phyloP scores from a whole-genome alignment of 2,888 invertebrate genomes.

The Girardia tigrina region DNA sequence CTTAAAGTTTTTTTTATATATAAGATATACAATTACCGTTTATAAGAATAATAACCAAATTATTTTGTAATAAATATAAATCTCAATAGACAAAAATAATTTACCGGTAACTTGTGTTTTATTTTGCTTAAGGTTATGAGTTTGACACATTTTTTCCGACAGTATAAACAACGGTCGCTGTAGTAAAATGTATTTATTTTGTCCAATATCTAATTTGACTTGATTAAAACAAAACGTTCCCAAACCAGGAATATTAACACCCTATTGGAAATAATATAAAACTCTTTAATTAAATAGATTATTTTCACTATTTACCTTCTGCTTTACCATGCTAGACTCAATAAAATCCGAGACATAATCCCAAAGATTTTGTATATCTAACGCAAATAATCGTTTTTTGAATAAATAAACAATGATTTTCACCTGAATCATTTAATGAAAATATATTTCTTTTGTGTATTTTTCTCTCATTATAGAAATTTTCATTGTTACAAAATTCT shows the following conservation, averaged over 20 bases:
- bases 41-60: too few species aligned
- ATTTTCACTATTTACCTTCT: slow-evolving; percentile 42
- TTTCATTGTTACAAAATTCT: background rate
- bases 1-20: too few species aligned
- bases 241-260: slow-evolving; percentile 45
- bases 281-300: background rate
- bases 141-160: slow-evolving; percentile 49
- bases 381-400: slow-evolving; percentile 46
- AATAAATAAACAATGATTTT: too few species aligned
- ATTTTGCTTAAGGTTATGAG: slow-evolving; percentile 44
- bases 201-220: slow-evolving; percentile 48
- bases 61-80: too few species aligned
- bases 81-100: background rate
- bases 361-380: slow-evolving; percentile 43
- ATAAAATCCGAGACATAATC: slow-evolving; percentile 47
- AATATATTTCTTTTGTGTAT: slow-evolving; percentile 9
- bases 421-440: slow-evolving; percentile 7
- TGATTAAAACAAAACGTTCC: slow-evolving; percentile 49
- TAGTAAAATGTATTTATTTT: slow-evolving; percentile 47
- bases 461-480: background rate
- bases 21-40: too few species aligned
- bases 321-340: slow-evolving; percentile 47
- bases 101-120: slow-evolving; percentile 47
- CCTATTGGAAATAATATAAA: slow-evolving; percentile 41
- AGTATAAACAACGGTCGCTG: slow-evolving; percentile 49